phyloP scores from a whole-genome alignment of 2,888 invertebrate genomes.

The Chouioia cunea region DNA sequence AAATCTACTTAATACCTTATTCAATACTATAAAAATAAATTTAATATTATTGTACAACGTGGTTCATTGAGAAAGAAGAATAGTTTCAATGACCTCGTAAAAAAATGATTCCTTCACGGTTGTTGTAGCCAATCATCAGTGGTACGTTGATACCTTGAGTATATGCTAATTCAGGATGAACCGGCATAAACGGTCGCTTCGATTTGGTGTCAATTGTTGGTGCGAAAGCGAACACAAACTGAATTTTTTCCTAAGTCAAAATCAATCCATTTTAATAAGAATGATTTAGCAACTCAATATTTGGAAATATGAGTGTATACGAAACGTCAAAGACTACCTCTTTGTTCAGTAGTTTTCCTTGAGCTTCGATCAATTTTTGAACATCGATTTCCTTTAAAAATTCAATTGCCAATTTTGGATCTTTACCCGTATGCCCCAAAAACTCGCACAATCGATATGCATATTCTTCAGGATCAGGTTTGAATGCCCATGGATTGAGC shows the following conservation, averaged over 20 bases:
- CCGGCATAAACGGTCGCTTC: conserved; percentile 53
- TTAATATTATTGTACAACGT: too few relatives aligned
- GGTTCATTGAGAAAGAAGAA: too few relatives aligned
- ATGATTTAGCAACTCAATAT: not conserved
- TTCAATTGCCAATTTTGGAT: conserved; percentile 55
- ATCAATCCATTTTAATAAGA: not conserved
- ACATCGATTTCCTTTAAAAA: conserved; percentile 56
- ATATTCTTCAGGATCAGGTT: conserved; percentile 43
- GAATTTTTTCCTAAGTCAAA: conserved; percentile 11
- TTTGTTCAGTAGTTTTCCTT: conserved; percentile 36
- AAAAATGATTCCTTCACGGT: conserved; percentile 58
- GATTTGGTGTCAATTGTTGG: conserved; percentile 54
- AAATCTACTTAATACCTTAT: not conserved
- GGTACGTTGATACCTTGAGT: conserved; percentile 49
- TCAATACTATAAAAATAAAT: not conserved
- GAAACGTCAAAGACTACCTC: conserved; percentile 40
- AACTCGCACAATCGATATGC: conserved; percentile 50
- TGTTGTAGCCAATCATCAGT: conserved; percentile 49
- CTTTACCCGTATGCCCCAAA: conserved; percentile 53
- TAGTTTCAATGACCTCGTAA: conserved; percentile 25
- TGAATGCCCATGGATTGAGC: conserved; percentile 53
- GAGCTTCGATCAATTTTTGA: conserved; percentile 47
- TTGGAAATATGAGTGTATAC: too few relatives aligned
- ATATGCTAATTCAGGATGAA: conserved; percentile 34
- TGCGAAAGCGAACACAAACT: conserved; percentile 46